Base-by-base conservation (phyloP, 2,888 invertebrate species). In the Plusia festucae region DNA sequence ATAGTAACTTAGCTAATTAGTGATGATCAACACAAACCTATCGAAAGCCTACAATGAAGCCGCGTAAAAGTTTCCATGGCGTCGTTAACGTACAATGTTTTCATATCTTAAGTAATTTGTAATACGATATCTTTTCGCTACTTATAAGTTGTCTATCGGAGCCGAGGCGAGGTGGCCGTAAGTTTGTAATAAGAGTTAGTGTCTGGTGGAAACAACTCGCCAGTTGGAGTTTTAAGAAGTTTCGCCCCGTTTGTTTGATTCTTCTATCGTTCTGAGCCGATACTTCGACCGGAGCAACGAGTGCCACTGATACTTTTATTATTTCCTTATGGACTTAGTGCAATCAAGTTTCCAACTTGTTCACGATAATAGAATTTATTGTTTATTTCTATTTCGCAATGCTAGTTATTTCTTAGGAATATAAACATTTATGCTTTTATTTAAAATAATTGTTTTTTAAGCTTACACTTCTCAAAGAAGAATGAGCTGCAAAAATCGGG, bases 101-200 rank as follows among this genome's bases (percentile, higher is more conserved):
- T 78, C 71, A 81, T 76, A 73, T 78, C 75, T 82, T 70, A 69
- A 79, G 79, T 84, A 81, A 85, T 83, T 82, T 85, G 83, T 83
- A 87, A 88, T 77, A 77, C 68, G 85, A 88, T 89, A 89, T 85
- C 81, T 79, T 76, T 77, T 80, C 72, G 81, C 78, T 86, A 87
- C 87, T 90, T 91, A 88, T 86, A 87, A 90, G 86, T 89, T 88
- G 81, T 85, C 76, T 82, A 85, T 81, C 64, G 27, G 57, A 54
- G 70, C 56, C 56, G 70, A 54, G 73, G 67, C 74, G 73, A 73
- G 68, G 78, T 78, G 70, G 68, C 82, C 75, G 70, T 70, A 87
- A 93, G 91, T 93, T 91, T 90, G 90, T 90, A 91, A 91, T 91
- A 92, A 90, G 89, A 90, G 88, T 91, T 90, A 88, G 88, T 83